These are phyloP conservation scores for Amblyornis subalaris DNA, from an alignment of 2,113 vertebrate species.

Conservation along the genomic window DNA sequence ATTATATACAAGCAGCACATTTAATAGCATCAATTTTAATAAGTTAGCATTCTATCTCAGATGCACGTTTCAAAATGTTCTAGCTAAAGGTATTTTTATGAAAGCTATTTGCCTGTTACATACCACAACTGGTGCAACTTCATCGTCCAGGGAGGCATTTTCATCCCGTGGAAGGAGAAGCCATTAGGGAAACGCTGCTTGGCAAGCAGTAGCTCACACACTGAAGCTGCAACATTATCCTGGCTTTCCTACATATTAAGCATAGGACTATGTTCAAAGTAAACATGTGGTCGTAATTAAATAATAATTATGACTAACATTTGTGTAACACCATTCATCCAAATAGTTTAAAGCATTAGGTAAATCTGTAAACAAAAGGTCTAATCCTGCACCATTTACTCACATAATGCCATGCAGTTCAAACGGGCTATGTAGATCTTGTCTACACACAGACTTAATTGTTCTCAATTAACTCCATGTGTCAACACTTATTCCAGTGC, in stretches of 20 bases:
- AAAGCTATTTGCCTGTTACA: neutral
- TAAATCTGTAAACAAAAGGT: slow-evolving; percentile 57
- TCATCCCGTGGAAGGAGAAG: slow-evolving; percentile 6
- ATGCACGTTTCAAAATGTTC: slow-evolving; percentile 23
- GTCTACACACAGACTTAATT: slow-evolving; percentile 48
- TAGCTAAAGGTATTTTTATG: neutral
- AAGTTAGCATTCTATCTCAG: neutral
- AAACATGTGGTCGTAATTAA: slow-evolving; percentile 52
- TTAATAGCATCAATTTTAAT: slow-evolving; percentile 18
- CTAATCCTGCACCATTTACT: slow-evolving; percentile 53
- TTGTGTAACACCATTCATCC: slow-evolving; percentile 40
- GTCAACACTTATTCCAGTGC: slow-evolving; percentile 14
- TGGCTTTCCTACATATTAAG: neutral
- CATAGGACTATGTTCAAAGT: slow-evolving; percentile 43
- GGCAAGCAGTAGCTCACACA: slow-evolving; percentile 13
- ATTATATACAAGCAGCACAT: neutral
- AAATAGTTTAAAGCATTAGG: slow-evolving; percentile 20
- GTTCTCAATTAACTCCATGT: slow-evolving; percentile 47
- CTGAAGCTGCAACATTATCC: slow-evolving; percentile 3
- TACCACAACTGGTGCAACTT: neutral
- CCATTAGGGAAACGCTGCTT: slow-evolving; percentile 7
- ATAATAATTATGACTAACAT: slow-evolving; percentile 15
- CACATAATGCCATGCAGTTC: slow-evolving; percentile 1
- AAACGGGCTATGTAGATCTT: slow-evolving; percentile 46
- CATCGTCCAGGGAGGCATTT: neutral